A percentile compares a stretch with the other conserved stretches of the same genome.
phyloP scores from a whole-genome alignment of 2,888 invertebrate genomes.

The Catocala nupta region DNA sequence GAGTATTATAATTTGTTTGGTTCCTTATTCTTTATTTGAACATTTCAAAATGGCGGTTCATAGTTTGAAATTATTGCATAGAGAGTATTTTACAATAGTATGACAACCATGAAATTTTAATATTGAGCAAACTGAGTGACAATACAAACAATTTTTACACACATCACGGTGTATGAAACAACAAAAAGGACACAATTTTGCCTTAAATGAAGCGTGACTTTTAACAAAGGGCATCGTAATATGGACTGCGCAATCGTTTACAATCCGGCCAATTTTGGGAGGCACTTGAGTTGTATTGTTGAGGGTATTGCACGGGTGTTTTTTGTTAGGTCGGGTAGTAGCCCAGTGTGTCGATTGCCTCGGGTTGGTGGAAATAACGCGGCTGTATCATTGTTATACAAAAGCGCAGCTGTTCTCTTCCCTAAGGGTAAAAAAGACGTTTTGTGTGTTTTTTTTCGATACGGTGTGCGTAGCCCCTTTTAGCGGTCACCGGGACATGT shows the following conservation, averaged over 20 bases:
- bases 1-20: constrained; percentile 35
- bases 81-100: constrained; percentile 37
- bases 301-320: constrained; percentile 39
- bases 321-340: constrained; percentile 60
- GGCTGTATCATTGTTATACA: constrained; percentile 86
- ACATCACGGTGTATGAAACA: constrained; percentile 78
- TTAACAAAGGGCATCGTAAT: constrained; percentile 78
- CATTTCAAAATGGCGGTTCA: constrained; percentile 50
- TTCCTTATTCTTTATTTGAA: constrained; percentile 52
- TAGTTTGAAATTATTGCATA: constrained; percentile 14
- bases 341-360: constrained; percentile 77
- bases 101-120: constrained; percentile 53
- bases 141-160: constrained; percentile 79
- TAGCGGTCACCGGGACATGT: constrained; percentile 82
- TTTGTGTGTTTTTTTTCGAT: constrained; percentile 77
- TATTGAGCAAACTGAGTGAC: constrained; percentile 52
- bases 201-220: constrained; percentile 85
- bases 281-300: constrained; percentile 22
- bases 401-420: constrained; percentile 85
- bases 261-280: constrained; percentile 62
- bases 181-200: constrained; percentile 85
- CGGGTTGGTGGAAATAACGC: constrained; percentile 80
- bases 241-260: constrained; percentile 72
- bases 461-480: constrained; percentile 72
- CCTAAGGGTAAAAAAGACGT: constrained; percentile 84